These are phyloP conservation scores for Cryptoblepharus egeriae DNA, from an alignment of 2,797 vertebrate genomes.

Conservation along the genomic window DNA sequence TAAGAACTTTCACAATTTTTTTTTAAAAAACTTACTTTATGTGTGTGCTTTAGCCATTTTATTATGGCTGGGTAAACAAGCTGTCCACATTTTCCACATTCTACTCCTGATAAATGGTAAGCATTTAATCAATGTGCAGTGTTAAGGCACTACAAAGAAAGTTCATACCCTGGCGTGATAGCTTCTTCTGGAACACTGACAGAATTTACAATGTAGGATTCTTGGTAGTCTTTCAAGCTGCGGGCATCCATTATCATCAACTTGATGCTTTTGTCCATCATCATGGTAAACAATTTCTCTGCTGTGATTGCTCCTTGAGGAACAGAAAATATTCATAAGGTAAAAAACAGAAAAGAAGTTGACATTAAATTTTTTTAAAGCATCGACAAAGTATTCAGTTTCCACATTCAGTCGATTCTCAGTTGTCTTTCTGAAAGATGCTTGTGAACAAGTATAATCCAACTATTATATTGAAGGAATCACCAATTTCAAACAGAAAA, in stretches of 20 bases:
- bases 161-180: constrained; percentile 89
- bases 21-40: background rate
- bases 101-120: background rate
- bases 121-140: background rate
- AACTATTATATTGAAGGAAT: background rate
- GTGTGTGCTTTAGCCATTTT: constrained; percentile 3
- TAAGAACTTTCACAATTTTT: background rate
- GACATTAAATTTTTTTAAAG: background rate
- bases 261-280: constrained; percentile 85
- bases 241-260: constrained; percentile 94
- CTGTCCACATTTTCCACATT: background rate
- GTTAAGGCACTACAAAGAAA: background rate
- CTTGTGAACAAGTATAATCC: background rate
- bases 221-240: constrained; percentile 84
- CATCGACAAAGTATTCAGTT: background rate
- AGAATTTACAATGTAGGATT: constrained; percentile 88
- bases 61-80: background rate
- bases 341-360: constrained; percentile 17
- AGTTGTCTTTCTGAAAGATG: background rate
- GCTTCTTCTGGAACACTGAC: constrained; percentile 94
- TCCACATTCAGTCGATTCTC: background rate
- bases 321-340: constrained; percentile 40
- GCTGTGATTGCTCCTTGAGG: constrained; percentile 85
- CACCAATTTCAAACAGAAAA: background rate
- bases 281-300: constrained; percentile 91